Conservation (phyloP, 1,140 invertebrate genomes). For the Archegozetes longisetosus region DNA sequence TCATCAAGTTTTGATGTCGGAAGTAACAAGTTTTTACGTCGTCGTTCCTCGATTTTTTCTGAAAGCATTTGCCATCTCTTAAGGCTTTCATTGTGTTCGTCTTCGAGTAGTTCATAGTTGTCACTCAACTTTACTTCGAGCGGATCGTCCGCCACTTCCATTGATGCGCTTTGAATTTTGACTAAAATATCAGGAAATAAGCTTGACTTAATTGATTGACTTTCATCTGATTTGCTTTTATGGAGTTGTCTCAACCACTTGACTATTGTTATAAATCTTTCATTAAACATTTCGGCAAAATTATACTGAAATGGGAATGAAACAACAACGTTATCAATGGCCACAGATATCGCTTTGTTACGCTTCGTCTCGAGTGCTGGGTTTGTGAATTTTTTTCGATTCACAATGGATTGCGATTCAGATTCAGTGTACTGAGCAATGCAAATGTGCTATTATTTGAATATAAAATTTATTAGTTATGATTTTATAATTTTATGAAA, state of each 20-base stretch:
- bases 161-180: constrained; percentile 60
- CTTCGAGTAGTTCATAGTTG: constrained; percentile 86
- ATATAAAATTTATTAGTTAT: not conserved
- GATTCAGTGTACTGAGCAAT: not conserved
- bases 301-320: constrained; percentile 82
- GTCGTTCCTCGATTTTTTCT: constrained; percentile 61
- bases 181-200: constrained; percentile 65
- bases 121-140: constrained; percentile 91
- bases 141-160: constrained; percentile 91
- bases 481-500: not conserved
- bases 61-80: constrained; percentile 80
- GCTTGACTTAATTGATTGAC: constrained; percentile 26
- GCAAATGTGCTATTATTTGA: not conserved
- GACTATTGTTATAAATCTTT: constrained; percentile 57
- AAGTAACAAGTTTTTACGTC: constrained; percentile 21
- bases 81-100: constrained; percentile 87
- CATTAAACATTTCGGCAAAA: constrained; percentile 80
- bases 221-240: constrained; percentile 42
- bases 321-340: constrained; percentile 50
- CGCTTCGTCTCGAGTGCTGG: constrained; percentile 24
- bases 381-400: constrained; percentile 6
- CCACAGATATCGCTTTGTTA: constrained; percentile 29
- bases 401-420: not conserved
- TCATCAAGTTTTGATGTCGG: constrained; percentile 48
- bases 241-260: constrained; percentile 84